Base-by-base conservation (phyloP, 2,888 invertebrate species). In the Callinectes sapidus region DNA sequence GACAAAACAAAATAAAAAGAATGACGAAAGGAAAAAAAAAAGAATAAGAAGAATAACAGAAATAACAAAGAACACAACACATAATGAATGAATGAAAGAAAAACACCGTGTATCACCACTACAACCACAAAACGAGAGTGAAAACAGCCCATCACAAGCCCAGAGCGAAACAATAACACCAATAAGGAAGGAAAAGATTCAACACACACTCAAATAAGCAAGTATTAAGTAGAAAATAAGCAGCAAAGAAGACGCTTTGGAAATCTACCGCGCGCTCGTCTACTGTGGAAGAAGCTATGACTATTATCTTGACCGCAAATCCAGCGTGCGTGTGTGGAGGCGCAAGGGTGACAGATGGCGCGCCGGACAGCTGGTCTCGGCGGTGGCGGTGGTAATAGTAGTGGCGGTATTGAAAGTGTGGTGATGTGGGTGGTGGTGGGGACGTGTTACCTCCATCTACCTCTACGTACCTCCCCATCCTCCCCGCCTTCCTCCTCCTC, bases 301-400 rank as follows among this genome's bases (percentile, higher is more conserved):
- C 81, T n/a, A 81, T 81, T 81, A 81, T 35, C 8, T 81, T 35
- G 14, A 81, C 81, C 81, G 35, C 81, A 81, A 81, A 35, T 71
- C 71, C 23, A 23, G 6, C 1, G n/a, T 23, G 28, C 28, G 28
- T 71, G 71, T 10, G 66, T 23, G 35, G 35, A 35, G 32, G 32
- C n/a, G 35, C 35, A 2, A 32, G 32, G 81, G 81, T 16, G 81
- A 81, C 81, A 81, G 81, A 81, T 81, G 81, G 81, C 32, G 81
- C 35, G 81, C 35, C 35, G 32, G 81, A 81, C 81, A 81, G 81
- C 16, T 81, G 81, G 81, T 35, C 2, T 6, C n/a, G 71, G 71
- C n/a, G 71, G 71, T 35, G 81, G 35, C 32, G 35, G 81, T 61
- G 18, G 61, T 61, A n/a, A n/a, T 71, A n/a, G 71, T 71, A 23